Evolutionary conservation across 2,888 invertebrate species (phyloP), one percentile per base, ranked within the genome.

Genomic region (Epinotia bilunana): DNA sequence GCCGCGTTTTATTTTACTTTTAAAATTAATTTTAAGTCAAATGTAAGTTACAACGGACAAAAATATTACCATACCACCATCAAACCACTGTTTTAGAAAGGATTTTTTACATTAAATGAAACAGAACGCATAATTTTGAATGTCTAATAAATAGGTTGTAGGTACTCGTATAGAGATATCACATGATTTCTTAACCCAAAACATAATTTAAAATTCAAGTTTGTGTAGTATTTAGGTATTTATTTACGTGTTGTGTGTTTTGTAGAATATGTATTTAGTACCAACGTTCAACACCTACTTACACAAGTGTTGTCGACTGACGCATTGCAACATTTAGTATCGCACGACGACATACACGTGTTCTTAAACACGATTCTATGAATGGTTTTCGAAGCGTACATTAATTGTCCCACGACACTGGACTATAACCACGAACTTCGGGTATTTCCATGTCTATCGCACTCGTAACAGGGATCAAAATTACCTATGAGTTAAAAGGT

Each of bases 351-450:
- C 33, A 16, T 12, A 58, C 68, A 57, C 67, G 55, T 68, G 57
- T 6, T 13, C 11, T 16, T n/a, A 20, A 46, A 28, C 60, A 68
- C 68, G 60, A 61, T 57, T 62, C 55, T 20, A 55, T 73, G 68
- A 53, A 73, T 68, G 53, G 73, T 61, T 68, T 73, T 61, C 18
- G 73, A 43, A 55, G 61, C 61, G 49, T 39, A 46, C 73, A 46
- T 69, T 69, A 57, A 73, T 69, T 46, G 33, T 46, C 20, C 13
- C 18, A 60, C 33, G 62, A 70, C 23, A 64, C 69, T 70, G 9
- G 39, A 39, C 33, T 70, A 23, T 28, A 28, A 28, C 23, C 23
- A 28, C 23, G 23, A 28, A 2, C 23, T 3, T 28, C 23, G 23
- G 23, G 3, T 28, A 28, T 28, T 28, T 28, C 23, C 23, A 28